Base-by-base conservation (phyloP, 1,140 invertebrate species). In the Planococcus citri region DNA sequence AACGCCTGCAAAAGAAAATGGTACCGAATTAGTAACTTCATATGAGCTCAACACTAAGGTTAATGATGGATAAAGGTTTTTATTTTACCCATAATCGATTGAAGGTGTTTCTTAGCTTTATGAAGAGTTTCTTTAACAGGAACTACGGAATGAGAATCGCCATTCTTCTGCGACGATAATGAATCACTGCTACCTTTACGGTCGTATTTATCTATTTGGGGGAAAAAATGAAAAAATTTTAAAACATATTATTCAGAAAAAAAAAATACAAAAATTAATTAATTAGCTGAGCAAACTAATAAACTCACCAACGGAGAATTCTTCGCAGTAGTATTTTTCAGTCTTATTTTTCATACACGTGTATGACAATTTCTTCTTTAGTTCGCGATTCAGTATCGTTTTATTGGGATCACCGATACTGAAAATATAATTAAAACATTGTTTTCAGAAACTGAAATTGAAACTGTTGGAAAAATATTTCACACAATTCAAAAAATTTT, bases 151-250 rank as follows among this genome's bases (percentile, higher is more conserved):
- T 81, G 80, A 69, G 80, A 82, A 9, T 64, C 60, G 20, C 25
- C 60, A 17, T 64, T 64, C 37, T 78, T 76, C 33, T 81, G 77
- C 67, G 82, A 83, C 4, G 79, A 78, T 29, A 84, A 75, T 69
- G 82, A 83, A 72, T 85, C 83, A 22, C 82, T 75, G 70, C 82
- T 83, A 14, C 80, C 81, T 75, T 84, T 84, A 20, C 69, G 58
- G 21, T 71, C 72, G 22, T 27, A 67, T 67, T 67, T 67, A 17
- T 67, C 27, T 24, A 9, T 60, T 24, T 22, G 20, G 8, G 22
- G 3, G n/a, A 60, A 4, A 20, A 21, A 60, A 60, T 4, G n/a
- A 17, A 6, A 60, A 3, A 3, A 21, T 17, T 20, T 60, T 3
- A 60, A 60, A 60, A 17, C 17, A 17, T 6, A 17, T 17, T 6